Evolutionary conservation across 2,888 invertebrate genomes (phyloP).

Genomic region (Ochropacha duplaris): DNA sequence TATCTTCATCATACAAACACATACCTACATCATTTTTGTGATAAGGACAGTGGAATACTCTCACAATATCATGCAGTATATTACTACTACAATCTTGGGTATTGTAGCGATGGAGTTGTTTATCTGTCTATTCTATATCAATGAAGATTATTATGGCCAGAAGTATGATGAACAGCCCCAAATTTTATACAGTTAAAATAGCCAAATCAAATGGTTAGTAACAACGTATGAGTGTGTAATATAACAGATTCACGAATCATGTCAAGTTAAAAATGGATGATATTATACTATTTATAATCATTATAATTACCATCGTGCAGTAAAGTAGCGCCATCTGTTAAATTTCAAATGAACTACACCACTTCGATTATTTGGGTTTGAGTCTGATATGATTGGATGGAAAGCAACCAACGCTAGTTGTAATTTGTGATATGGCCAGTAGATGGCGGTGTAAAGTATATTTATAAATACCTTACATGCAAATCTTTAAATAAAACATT

Average conservation of each 20-base stretch:
- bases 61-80: too few species aligned
- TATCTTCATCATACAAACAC: too few species aligned
- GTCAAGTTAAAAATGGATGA: neutral
- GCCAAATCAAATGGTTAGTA: neutral
- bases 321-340: neutral
- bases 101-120: too few species aligned
- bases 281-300: neutral
- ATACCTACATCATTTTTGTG: too few species aligned
- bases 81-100: too few species aligned
- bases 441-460: neutral
- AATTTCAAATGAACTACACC: neutral
- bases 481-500: constrained; percentile 1
- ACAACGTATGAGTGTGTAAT: neutral
- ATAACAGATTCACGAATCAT: neutral
- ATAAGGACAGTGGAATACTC: too few species aligned
- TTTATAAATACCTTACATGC: neutral
- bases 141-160: too few species aligned
- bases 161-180: too few species aligned
- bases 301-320: neutral
- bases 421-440: neutral
- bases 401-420: neutral
- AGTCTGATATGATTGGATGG: neutral
- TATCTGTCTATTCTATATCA: too few species aligned
- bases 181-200: too few species aligned
- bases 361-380: neutral